phyloP scores from a whole-genome alignment of 92 coral and sea anemone genomes.

The Porites rus region DNA sequence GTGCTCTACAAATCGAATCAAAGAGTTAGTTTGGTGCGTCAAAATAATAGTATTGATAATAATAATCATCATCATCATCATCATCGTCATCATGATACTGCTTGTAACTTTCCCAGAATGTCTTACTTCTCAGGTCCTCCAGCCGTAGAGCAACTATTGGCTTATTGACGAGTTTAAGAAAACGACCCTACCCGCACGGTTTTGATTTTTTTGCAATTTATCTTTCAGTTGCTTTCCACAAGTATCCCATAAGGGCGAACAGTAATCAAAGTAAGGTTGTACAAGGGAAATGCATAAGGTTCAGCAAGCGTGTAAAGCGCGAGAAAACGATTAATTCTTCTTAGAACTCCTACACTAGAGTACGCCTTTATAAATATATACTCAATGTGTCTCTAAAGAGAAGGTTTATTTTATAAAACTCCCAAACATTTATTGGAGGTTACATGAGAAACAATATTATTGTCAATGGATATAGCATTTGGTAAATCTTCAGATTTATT shows the following conservation, averaged over 20 bases:
- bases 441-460: neutral
- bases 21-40: too few species aligned
- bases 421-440: constrained; percentile 43
- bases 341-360: constrained; percentile 13
- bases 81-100: too few species aligned
- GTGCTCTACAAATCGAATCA: too few species aligned
- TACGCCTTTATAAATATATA: constrained; percentile 34
- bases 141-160: too few species aligned
- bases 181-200: neutral
- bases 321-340: constrained; percentile 41
- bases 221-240: constrained; percentile 24
- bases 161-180: too few species aligned
- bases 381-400: constrained; percentile 30
- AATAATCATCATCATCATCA: too few species aligned
- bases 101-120: too few species aligned
- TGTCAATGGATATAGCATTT: too few species aligned
- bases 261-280: constrained; percentile 47
- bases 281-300: constrained; percentile 21
- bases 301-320: neutral
- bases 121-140: too few species aligned
- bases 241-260: constrained; percentile 44
- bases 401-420: constrained; percentile 34
- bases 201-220: constrained; percentile 14
- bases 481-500: constrained; percentile 13
- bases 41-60: too few species aligned